Evolutionary conservation across 2,797 vertebrate species (phyloP).

Genomic region (Toxotes lorentzi): DNA sequence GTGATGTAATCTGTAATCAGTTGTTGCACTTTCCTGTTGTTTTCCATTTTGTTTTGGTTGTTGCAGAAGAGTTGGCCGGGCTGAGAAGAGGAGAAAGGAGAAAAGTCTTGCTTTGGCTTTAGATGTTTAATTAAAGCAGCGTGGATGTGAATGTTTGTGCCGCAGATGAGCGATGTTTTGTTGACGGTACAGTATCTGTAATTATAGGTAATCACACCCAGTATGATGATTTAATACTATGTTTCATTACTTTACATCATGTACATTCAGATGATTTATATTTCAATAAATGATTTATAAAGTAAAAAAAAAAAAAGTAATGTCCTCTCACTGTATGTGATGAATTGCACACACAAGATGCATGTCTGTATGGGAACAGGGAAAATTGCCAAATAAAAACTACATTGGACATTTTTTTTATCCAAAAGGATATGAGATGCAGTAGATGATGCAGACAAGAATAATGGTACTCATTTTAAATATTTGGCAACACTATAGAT

Average conservation of each 20-base stretch:
- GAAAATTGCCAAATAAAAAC: not conserved
- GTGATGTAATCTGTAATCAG: constrained; percentile 93
- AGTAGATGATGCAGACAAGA: not conserved
- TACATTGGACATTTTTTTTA: not conserved
- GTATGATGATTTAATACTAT: constrained; percentile 80
- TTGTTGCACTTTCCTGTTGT: constrained; percentile 94
- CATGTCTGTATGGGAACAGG: not conserved
- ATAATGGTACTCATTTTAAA: constrained; percentile 13
- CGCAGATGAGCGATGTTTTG: constrained; percentile 67
- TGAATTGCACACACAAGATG: not conserved
- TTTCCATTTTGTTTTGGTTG: constrained; percentile 60
- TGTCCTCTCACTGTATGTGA: not conserved
- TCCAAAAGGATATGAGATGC: not conserved
- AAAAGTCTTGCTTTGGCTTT: constrained; percentile 45
- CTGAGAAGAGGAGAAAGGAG: constrained; percentile 26
- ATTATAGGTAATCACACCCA: constrained; percentile 80
- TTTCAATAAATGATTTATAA: constrained; percentile 98
- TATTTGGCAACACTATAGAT: not conserved
- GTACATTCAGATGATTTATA: constrained; percentile 98
- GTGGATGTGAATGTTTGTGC: constrained; percentile 70
- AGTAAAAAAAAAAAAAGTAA: constrained; percentile 42
- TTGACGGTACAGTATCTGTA: constrained; percentile 80
- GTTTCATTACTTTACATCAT: constrained; percentile 85
- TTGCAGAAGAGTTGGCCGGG: constrained; percentile 55
- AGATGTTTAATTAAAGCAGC: constrained; percentile 63